phyloP scores from a whole-genome alignment of 2,888 invertebrate genomes.

The Apoderus coryli region DNA sequence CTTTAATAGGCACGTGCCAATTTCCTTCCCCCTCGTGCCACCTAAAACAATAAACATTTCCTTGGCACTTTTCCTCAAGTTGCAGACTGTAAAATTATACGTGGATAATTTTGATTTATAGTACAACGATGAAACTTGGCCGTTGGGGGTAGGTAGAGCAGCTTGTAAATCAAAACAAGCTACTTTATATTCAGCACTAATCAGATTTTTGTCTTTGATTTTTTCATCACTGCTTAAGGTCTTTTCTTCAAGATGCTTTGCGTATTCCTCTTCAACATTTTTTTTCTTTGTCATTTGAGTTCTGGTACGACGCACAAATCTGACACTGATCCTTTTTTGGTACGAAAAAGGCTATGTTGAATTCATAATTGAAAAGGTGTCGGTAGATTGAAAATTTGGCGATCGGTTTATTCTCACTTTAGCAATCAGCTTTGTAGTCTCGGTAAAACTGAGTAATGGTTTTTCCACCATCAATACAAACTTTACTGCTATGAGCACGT shows the following conservation, averaged over 20 bases:
- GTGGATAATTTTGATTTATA: constrained; percentile 19
- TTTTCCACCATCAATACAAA: constrained; percentile 12
- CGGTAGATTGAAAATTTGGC: constrained; percentile 8
- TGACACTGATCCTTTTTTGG: constrained; percentile 13
- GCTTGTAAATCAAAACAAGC: constrained; percentile 18
- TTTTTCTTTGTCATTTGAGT: constrained; percentile 5
- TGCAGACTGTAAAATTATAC: constrained; percentile 22
- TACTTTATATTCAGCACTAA: constrained; percentile 7
- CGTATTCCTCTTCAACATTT: constrained; percentile 5
- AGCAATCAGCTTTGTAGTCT: constrained; percentile 9
- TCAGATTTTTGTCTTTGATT: constrained; percentile 9
- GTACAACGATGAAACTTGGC: constrained; percentile 16
- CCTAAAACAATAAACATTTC: constrained; percentile 11
- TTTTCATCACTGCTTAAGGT: constrained; percentile 11
- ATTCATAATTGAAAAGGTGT: constrained; percentile 10
- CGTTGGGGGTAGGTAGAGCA: constrained; percentile 16
- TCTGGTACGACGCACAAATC: constrained; percentile 9
- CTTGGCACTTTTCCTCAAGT: constrained; percentile 11
- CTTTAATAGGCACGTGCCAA: constrained; percentile 10
- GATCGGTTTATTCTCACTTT: constrained; percentile 2
- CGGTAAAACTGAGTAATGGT: constrained; percentile 11
- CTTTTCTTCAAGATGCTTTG: constrained; percentile 9
- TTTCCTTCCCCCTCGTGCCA: constrained; percentile 19
- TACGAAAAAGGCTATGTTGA: constrained; percentile 12
- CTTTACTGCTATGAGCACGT: constrained; percentile 10